phyloP scores from a whole-genome alignment of 2,888 invertebrate genomes.

The Drosophila anomelani region DNA sequence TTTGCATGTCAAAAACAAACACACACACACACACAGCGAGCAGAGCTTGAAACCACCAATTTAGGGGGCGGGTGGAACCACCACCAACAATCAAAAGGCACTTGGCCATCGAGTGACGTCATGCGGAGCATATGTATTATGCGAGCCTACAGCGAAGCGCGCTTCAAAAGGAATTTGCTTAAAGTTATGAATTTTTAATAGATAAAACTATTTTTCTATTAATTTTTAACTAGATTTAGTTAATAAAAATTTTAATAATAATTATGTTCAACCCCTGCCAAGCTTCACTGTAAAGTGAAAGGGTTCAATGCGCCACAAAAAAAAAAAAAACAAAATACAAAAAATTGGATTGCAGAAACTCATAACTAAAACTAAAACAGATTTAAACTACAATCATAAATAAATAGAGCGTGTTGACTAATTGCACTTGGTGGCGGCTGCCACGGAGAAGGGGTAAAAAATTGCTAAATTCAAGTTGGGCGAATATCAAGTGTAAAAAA shows the following conservation, averaged over 20 bases:
- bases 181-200: not conserved
- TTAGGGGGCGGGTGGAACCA: constrained; percentile 44
- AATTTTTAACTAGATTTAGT: not conserved
- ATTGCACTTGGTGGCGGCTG: constrained; percentile 39
- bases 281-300: constrained; percentile 51
- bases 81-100: constrained; percentile 39
- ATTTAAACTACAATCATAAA: constrained; percentile 34
- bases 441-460: constrained; percentile 23
- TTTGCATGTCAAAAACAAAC: constrained; percentile 24
- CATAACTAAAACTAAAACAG: constrained; percentile 14
- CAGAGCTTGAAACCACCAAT: constrained; percentile 37
- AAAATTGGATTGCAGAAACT: constrained; percentile 20
- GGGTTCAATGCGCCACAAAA: constrained; percentile 65
- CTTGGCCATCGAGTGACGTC: constrained; percentile 62
- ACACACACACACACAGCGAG: constrained; percentile 5
- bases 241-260: no score
- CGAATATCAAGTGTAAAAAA: constrained; percentile 37
- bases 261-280: not conserved
- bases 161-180: not conserved
- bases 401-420: constrained; percentile 51
- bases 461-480: constrained; percentile 54
- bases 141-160: not conserved
- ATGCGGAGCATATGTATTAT: constrained; percentile 32
- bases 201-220: not conserved
- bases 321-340: constrained; percentile 6